Percentiles rank a stretch among this genome's conserved stretches.
Evolutionary conservation across 2,888 invertebrate genomes (phyloP).

Genomic region (Sesia apiformis): DNA sequence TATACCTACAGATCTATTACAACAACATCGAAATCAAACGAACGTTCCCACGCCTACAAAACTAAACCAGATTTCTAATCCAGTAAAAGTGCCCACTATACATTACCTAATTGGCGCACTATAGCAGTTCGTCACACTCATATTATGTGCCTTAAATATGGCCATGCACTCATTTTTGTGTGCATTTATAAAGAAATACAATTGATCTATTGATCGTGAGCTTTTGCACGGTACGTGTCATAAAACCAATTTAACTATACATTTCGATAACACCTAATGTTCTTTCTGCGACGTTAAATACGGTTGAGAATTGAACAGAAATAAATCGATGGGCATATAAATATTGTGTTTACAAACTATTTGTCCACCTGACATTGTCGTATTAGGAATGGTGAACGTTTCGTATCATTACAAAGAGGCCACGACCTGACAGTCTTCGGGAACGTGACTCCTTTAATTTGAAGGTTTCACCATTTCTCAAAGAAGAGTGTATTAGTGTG

Average conservation of each 20-base stretch:
- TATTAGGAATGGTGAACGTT: constrained; percentile 52
- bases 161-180: constrained; percentile 54
- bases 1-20: not conserved
- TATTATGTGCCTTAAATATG: constrained; percentile 22
- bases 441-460: too few relatives aligned
- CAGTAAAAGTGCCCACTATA: not conserved
- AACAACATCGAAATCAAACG: not conserved
- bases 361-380: constrained; percentile 42
- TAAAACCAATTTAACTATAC: constrained; percentile 2
- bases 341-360: too few relatives aligned
- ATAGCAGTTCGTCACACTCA: not conserved
- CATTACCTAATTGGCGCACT: not conserved
- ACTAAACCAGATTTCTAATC: not conserved
- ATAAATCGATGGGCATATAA: too few relatives aligned
- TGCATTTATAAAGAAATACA: constrained; percentile 54
- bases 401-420: constrained; percentile 31
- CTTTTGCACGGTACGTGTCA: constrained; percentile 44
- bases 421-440: not conserved
- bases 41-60: constrained; percentile 2
- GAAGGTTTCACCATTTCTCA: too few relatives aligned
- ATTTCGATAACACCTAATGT: not conserved
- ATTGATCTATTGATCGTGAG: constrained; percentile 47
- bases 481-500: too few relatives aligned
- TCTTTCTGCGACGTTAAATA: not conserved
- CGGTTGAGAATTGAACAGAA: not conserved